A percentile compares a stretch with the other conserved stretches of the same genome.
These are phyloP conservation scores for Nesoenas mayeri DNA, from an alignment of 2,113 vertebrate species.

Conservation along the genomic window DNA sequence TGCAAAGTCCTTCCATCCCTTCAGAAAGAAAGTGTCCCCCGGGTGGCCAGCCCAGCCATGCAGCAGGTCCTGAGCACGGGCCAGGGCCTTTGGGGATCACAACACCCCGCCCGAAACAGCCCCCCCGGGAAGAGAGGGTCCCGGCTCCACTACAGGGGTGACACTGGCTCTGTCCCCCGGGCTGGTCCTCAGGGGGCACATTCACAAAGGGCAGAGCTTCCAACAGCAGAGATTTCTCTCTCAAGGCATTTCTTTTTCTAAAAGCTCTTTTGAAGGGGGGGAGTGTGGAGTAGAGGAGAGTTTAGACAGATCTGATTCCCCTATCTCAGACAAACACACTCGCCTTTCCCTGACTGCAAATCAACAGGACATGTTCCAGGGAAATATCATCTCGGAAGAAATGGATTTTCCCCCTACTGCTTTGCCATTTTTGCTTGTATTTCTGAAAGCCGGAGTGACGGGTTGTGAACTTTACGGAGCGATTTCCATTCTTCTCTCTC, in stretches of 20 bases:
- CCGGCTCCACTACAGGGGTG: fast-evolving
- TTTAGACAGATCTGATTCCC: constrained; percentile 40
- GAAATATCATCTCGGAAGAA: constrained; percentile 38
- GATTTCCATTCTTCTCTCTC: constrained; percentile 34
- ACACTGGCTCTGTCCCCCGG: fast-evolving
- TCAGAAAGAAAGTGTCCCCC: not conserved
- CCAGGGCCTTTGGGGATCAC: not conserved
- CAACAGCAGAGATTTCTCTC: not conserved
- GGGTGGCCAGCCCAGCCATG: not conserved
- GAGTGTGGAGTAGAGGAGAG: not conserved
- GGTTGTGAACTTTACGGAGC: constrained; percentile 46
- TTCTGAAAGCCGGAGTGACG: constrained; percentile 36
- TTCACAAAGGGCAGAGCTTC: not conserved
- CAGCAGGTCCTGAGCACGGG: not conserved
- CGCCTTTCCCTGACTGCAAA: constrained; percentile 21
- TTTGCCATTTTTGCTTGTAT: constrained; percentile 54
- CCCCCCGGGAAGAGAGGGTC: fast-evolving
- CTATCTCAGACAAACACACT: constrained; percentile 48
- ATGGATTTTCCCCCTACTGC: constrained; percentile 57
- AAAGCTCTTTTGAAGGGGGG: not conserved
- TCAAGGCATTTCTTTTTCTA: not conserved
- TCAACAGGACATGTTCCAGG: constrained; percentile 37
- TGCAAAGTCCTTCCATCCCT: not conserved
- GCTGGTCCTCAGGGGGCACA: not conserved
- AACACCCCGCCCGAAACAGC: not conserved